Percentiles rank a stretch among this genome's conserved stretches.
These are phyloP conservation scores for Agrochola litura DNA, from an alignment of 2,888 invertebrate species.

Conservation along the genomic window DNA sequence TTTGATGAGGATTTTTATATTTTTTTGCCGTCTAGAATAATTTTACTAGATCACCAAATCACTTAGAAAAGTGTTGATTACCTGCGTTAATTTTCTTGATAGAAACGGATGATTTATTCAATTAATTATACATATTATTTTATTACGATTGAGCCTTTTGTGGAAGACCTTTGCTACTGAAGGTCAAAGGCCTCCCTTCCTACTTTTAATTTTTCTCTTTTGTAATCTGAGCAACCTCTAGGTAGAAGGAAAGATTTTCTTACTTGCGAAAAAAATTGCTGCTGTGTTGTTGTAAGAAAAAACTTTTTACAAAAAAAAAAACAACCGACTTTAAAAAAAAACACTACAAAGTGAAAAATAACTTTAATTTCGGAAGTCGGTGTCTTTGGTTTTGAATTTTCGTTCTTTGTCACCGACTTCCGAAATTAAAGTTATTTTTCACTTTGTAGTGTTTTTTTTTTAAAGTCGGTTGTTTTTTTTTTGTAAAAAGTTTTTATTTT, in stretches of 20 bases:
- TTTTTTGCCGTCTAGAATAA: constrained; percentile 7
- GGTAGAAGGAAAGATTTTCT: not conserved
- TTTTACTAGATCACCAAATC: not conserved
- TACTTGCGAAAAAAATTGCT: not conserved
- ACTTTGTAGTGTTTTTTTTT: too few relatives aligned
- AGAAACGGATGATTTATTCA: not conserved
- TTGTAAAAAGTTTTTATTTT: too few relatives aligned
- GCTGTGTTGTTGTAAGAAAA: not conserved
- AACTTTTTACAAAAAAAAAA: too few relatives aligned
- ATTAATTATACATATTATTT: not conserved
- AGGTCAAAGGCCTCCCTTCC: not conserved
- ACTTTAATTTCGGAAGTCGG: too few relatives aligned
- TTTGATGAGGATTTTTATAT: constrained; percentile 21
- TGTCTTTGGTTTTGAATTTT: too few relatives aligned
- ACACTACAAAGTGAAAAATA: too few relatives aligned
- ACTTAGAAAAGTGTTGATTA: not conserved
- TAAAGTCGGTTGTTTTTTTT: too few relatives aligned
- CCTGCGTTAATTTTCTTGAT: not conserved
- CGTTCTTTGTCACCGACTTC: too few relatives aligned
- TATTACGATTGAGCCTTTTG: not conserved
- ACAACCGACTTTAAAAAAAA: too few relatives aligned
- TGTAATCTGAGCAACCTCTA: not conserved
- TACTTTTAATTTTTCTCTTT: not conserved
- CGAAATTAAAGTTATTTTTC: too few relatives aligned
- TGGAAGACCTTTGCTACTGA: not conserved